phyloP scores from a whole-genome alignment of 2,113 vertebrate genomes.

The Papio anubis region DNA sequence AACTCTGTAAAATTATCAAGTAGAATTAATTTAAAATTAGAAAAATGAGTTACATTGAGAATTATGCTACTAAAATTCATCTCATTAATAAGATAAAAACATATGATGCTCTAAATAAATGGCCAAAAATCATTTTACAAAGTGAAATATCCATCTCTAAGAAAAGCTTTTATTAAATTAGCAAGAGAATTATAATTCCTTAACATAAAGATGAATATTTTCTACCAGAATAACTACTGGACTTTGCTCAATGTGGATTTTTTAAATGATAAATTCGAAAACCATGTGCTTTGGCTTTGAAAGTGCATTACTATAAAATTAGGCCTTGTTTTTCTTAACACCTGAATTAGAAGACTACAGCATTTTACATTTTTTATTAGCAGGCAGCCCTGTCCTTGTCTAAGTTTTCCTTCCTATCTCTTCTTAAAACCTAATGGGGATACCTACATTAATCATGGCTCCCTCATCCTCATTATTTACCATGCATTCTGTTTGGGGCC shows the following conservation, averaged over 20 bases:
- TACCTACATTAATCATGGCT: not conserved
- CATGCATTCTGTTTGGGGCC: not conserved
- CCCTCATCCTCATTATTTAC: not conserved
- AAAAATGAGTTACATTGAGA: not conserved
- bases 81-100: not conserved
- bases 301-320: not conserved
- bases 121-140: not conserved
- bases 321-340: not conserved
- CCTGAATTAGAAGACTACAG: not conserved
- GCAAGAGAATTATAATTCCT: not conserved
- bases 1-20: not conserved
- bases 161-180: not conserved
- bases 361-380: not conserved
- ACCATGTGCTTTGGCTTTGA: not conserved
- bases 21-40: not conserved
- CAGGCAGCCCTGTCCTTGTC: not conserved
- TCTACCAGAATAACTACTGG: not conserved
- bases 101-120: not conserved
- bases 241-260: not conserved
- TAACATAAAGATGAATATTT: not conserved
- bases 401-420: not conserved
- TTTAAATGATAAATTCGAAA: not conserved
- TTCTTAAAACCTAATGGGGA: not conserved
- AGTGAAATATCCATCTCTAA: not conserved
- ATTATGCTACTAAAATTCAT: not conserved